These are phyloP conservation scores for Hyphantria cunea DNA, from an alignment of 1,140 invertebrate genomes.

Conservation along the genomic window DNA sequence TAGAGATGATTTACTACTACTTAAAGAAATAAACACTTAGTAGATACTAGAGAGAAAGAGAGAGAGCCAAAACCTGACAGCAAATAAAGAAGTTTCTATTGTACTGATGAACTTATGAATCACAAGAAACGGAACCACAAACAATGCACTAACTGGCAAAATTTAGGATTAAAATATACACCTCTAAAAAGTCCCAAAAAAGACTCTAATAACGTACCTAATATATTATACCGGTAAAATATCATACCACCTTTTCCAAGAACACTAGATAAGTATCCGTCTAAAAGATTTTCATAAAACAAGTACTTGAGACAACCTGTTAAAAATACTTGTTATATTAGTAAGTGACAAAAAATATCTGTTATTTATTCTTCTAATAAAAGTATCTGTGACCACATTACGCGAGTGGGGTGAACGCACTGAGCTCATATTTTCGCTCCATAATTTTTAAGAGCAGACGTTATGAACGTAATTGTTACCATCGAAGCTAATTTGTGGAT, in stretches of 20 bases:
- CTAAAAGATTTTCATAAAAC: not conserved
- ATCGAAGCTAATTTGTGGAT: conserved; percentile 3
- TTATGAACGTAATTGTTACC: conserved; percentile 19
- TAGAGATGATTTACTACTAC: conserved; percentile 1
- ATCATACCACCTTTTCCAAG: too few relatives aligned
- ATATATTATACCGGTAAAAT: too few relatives aligned
- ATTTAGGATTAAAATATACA: too few relatives aligned
- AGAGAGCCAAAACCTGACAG: not conserved
- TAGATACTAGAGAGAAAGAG: conserved; percentile 7
- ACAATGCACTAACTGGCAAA: too few relatives aligned
- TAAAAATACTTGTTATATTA: conserved; percentile 5
- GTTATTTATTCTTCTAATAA: not conserved
- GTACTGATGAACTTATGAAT: conserved; percentile 5
- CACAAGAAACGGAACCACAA: not conserved
- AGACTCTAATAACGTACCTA: too few relatives aligned
- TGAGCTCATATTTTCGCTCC: conserved; percentile 19
- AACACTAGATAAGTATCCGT: too few relatives aligned
- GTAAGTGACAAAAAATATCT: not conserved
- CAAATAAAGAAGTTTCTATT: conserved; percentile 1
- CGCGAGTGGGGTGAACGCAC: conserved; percentile 9
- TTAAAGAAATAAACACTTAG: conserved; percentile 1
- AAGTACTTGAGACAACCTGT: not conserved
- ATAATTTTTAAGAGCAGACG: conserved; percentile 28
- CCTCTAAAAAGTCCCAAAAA: too few relatives aligned
- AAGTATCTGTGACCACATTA: not conserved